These are phyloP conservation scores for Natrix natrix DNA, from an alignment of 2,797 vertebrate species.

Conservation along the genomic window DNA sequence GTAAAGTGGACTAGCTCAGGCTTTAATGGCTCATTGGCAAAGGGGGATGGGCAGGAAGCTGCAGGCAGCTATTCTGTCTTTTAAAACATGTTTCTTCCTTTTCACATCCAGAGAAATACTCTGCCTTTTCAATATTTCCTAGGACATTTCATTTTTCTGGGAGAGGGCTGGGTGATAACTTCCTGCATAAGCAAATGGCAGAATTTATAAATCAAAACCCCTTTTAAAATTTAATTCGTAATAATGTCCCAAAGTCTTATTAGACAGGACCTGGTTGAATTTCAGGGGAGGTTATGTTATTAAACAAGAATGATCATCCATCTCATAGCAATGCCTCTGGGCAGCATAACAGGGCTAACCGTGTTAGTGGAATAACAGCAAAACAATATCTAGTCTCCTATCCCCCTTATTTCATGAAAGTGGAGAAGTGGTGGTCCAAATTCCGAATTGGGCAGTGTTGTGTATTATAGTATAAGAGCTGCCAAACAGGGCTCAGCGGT, in stretches of 20 bases:
- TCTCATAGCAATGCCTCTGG: neutral
- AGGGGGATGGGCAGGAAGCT: too few relatives aligned
- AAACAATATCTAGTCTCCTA: neutral
- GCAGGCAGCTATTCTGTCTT: too few relatives aligned
- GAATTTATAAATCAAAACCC: neutral
- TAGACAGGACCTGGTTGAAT: neutral
- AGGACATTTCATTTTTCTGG: too few relatives aligned
- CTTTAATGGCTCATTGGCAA: too few relatives aligned
- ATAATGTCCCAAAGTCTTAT: neutral
- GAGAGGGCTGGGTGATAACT: too few relatives aligned
- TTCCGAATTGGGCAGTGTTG: neutral
- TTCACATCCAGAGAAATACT: too few relatives aligned
- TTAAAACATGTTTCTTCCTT: too few relatives aligned
- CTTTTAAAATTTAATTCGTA: neutral
- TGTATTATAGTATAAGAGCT: too few relatives aligned
- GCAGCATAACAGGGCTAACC: neutral
- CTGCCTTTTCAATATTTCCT: too few relatives aligned
- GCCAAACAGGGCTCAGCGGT: too few relatives aligned
- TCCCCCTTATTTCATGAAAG: neutral
- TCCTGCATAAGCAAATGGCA: neutral
- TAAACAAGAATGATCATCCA: neutral
- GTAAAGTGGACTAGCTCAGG: too few relatives aligned
- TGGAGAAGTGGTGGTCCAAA: neutral
- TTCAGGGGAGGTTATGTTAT: neutral
- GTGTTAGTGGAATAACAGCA: neutral